Percentiles rank a stretch among this genome's conserved stretches.
Conservation (phyloP, 2,888 invertebrate species). For the Brachylomia viminalis region DNA sequence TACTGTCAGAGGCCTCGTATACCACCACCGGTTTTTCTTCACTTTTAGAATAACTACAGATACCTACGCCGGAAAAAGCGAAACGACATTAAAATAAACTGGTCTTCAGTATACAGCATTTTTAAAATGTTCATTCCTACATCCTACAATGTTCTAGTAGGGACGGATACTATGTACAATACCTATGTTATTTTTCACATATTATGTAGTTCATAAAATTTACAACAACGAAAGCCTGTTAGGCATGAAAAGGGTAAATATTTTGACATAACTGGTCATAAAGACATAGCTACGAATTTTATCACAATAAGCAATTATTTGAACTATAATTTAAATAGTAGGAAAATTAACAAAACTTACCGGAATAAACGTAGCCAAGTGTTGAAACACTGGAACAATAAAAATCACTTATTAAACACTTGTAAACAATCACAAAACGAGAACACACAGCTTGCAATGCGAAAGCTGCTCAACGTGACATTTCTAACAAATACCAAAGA, state of each 20-base stretch:
- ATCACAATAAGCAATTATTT: background rate
- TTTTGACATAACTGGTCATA: slow-evolving; percentile 5
- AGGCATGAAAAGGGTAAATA: background rate
- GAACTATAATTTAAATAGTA: background rate
- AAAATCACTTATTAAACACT: slow-evolving; percentile 56
- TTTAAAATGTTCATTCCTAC: too few species aligned
- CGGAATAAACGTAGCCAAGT: slow-evolving; percentile 25
- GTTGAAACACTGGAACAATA: slow-evolving; percentile 49
- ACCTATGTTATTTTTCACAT: background rate
- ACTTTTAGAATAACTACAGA: background rate
- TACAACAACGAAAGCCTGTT: too few species aligned
- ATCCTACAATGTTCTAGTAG: background rate
- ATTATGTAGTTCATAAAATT: background rate
- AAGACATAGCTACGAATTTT: background rate
- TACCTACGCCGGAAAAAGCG: background rate
- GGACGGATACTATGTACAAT: too few species aligned
- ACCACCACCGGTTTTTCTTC: background rate
- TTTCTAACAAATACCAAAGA: background rate
- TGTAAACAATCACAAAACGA: slow-evolving; percentile 62
- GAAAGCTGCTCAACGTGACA: slow-evolving; percentile 17
- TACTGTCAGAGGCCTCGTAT: too few species aligned
- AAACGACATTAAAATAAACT: background rate
- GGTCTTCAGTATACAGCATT: background rate
- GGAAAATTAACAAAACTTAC: slow-evolving; percentile 39
- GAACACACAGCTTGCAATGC: slow-evolving; percentile 32